These are phyloP conservation scores for Chydorus sphaericus DNA, from an alignment of 2,888 invertebrate species.

Conservation along the genomic window DNA sequence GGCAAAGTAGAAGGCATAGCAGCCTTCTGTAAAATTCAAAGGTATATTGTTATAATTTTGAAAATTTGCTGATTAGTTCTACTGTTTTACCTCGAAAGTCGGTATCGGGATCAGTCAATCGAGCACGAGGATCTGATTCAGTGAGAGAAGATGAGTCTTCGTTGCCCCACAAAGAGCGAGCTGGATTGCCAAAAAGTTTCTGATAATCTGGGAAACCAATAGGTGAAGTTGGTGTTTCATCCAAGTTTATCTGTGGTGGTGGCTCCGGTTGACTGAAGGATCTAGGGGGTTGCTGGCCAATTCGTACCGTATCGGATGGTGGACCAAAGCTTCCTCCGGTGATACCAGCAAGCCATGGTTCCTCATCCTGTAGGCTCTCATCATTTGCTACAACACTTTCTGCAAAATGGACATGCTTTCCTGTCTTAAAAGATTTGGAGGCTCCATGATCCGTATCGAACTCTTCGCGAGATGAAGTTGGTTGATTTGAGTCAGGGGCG, in stretches of 20 bases:
- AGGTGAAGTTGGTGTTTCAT: neutral
- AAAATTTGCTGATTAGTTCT: neutral
- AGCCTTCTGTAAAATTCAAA: neutral
- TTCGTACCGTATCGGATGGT: neutral
- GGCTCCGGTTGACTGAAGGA: too few relatives aligned
- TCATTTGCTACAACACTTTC: neutral
- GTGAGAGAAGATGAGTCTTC: neutral
- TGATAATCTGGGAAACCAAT: neutral
- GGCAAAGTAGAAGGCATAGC: neutral
- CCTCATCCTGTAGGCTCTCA: neutral
- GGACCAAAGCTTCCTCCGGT: neutral
- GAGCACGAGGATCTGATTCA: neutral
- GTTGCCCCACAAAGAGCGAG: neutral
- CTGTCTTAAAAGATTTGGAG: neutral
- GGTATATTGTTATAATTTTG: neutral
- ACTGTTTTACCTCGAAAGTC: too few relatives aligned
- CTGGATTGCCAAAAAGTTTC: neutral
- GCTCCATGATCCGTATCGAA: neutral
- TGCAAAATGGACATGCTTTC: slow-evolving; percentile 2
- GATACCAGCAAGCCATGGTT: neutral
- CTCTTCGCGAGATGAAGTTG: neutral
- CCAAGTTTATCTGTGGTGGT: neutral
- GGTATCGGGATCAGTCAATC: neutral
- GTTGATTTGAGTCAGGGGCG: too few relatives aligned
- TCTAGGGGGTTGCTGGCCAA: neutral